phyloP scores from a whole-genome alignment of 2,888 invertebrate species.

The Mactromeris polynyma region DNA sequence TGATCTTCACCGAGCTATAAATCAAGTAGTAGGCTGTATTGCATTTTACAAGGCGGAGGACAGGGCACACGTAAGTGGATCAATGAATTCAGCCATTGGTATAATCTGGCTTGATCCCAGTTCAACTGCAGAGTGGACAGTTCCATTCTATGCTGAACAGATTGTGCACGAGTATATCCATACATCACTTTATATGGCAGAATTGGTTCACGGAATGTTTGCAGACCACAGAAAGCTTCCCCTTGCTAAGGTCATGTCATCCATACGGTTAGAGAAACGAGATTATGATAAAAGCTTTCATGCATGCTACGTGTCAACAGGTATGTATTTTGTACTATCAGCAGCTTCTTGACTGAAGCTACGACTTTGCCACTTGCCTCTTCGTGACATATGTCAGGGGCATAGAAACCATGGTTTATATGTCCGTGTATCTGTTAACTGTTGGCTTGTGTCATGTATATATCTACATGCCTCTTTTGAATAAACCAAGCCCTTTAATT shows the following conservation, averaged over 20 bases:
- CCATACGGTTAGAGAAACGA: slow-evolving; percentile 1
- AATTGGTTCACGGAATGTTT: slow-evolving; percentile 31
- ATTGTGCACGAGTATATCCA: slow-evolving; percentile 42
- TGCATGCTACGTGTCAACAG: slow-evolving; percentile 26
- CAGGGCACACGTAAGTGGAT: neutral
- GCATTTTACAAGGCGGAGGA: slow-evolving; percentile 23
- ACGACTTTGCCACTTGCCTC: too few relatives aligned
- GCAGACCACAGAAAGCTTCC: neutral
- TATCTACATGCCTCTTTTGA: too few relatives aligned
- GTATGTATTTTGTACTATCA: slow-evolving; percentile 8
- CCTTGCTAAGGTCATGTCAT: slow-evolving; percentile 17
- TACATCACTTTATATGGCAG: slow-evolving; percentile 30
- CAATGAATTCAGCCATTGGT: slow-evolving; percentile 28
- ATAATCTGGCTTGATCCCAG: slow-evolving; percentile 28
- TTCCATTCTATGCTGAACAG: slow-evolving; percentile 28
- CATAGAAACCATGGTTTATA: too few relatives aligned
- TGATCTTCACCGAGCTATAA: slow-evolving; percentile 20
- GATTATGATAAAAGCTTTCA: slow-evolving; percentile 35
- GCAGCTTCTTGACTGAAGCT: neutral
- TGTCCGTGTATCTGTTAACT: too few relatives aligned
- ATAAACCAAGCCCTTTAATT: too few relatives aligned
- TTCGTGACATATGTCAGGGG: too few relatives aligned
- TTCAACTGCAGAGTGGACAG: neutral
- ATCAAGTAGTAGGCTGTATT: slow-evolving; percentile 26
- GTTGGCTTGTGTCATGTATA: too few relatives aligned